Base-by-base conservation (phyloP, 2,113 vertebrate species). In the Eptesicus fuscus region DNA sequence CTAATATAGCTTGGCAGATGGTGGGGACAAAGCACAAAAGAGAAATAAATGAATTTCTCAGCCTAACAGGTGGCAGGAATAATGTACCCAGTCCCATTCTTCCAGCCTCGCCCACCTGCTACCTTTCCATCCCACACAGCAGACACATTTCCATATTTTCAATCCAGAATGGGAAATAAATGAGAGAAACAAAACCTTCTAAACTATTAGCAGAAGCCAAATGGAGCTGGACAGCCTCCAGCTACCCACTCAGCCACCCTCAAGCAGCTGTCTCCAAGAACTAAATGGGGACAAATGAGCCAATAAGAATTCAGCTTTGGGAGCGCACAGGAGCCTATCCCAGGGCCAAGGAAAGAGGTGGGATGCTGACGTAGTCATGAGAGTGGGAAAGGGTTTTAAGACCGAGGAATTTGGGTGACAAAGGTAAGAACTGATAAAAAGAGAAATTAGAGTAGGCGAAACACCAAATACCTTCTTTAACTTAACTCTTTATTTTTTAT, bases 191-290 rank as follows among this genome's bases (percentile, higher is more conserved):
- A 90, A 95, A 95, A 61, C 40, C 42, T 94, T 92, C 61, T 92
- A 80, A 93, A 95, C 53, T 85, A 97, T 95, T 90, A 93, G 97
- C 97, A 95, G 40, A 96, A 94, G 90, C 95, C 94, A 95, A 96
- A 95, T 95, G 96, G 96, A 96, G 30, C 96, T 96, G 86, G 91
- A 88, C 70, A 59, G 88, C 23, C 90, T 90, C 93, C 96, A 96
- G 87, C 91, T 96, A 90, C 96, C 96, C 82, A 93, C 85, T 95
- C 94, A 91, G 88, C 88, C 96, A 94, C 95, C 95, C 96, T 84
- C 94, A 93, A 74, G 87, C 89, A 96, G 91, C 97, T 97, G 88
- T 96, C 95, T 91, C 89, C 90, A 73, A 88, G 96, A 98, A 96
- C 86, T 44, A 96, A 97, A 91, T 91, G 96, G 83, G 67, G 95